These are phyloP conservation scores for Cyanocitta stelleri DNA, from an alignment of 2,113 vertebrate genomes.

Conservation along the genomic window DNA sequence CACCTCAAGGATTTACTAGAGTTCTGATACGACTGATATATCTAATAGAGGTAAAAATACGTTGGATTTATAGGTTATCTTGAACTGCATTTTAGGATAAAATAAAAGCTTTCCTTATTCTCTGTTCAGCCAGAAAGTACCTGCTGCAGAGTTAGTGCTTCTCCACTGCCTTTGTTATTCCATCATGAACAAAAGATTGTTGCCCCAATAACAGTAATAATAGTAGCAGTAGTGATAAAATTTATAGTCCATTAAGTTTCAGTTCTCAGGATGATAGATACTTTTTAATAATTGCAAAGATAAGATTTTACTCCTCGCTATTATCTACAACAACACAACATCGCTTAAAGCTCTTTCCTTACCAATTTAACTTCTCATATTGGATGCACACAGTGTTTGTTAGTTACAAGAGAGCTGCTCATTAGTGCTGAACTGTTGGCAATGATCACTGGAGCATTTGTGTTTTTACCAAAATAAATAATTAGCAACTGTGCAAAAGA, in stretches of 20 bases:
- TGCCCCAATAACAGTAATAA: not conserved
- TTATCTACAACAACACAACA: not conserved
- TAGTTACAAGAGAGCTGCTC: slow-evolving; percentile 10
- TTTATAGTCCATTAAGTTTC: not conserved
- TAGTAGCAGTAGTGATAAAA: not conserved
- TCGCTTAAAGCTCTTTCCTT: not conserved
- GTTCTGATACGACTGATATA: not conserved
- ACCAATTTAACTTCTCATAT: not conserved
- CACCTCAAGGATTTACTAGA: not conserved
- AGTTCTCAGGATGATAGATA: not conserved
- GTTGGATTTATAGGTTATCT: not conserved
- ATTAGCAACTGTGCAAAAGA: not conserved
- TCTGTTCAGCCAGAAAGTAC: not conserved
- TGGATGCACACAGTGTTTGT: not conserved
- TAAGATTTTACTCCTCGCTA: not conserved
- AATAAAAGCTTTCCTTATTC: not conserved
- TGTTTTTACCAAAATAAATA: slow-evolving; percentile 43
- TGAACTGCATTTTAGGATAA: not conserved
- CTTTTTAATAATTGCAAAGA: slow-evolving; percentile 2
- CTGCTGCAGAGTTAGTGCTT: not conserved
- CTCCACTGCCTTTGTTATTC: not conserved
- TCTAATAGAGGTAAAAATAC: not conserved
- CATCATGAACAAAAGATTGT: not conserved
- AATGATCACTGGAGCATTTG: slow-evolving; percentile 23
- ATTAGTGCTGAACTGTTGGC: slow-evolving; percentile 15